These are phyloP conservation scores for Dynastes maya DNA, from an alignment of 2,888 invertebrate species.

Conservation along the genomic window DNA sequence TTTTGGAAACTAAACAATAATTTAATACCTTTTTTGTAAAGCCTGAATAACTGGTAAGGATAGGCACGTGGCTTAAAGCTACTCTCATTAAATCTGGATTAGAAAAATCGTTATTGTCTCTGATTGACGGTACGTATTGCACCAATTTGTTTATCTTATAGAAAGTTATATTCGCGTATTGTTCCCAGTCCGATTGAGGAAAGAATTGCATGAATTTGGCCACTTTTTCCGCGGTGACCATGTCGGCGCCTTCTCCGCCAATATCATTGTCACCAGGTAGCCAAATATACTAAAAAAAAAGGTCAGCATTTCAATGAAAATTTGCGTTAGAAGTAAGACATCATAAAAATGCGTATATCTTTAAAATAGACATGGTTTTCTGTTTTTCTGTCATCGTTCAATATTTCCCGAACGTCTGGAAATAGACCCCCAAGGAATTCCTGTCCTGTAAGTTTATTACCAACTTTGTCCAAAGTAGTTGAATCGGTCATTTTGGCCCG, in stretches of 20 bases:
- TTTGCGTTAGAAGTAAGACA: no score
- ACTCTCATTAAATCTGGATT: conserved; percentile 74
- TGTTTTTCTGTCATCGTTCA: no score
- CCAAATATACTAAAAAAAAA: conserved; percentile 80
- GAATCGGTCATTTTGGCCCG: no score
- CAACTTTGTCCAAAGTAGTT: no score
- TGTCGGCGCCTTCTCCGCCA: conserved; percentile 89
- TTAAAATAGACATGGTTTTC: no score
- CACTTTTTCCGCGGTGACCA: conserved; percentile 80
- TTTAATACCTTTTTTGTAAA: conserved; percentile 22
- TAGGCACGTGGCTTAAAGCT: conserved; percentile 83
- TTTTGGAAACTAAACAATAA: not conserved
- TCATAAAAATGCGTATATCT: no score
- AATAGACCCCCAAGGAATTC: no score
- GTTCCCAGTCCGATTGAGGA: conserved; percentile 78
- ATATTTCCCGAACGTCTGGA: no score
- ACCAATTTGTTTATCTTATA: conserved; percentile 84
- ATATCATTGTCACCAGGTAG: conserved; percentile 98
- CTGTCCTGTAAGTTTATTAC: no score
- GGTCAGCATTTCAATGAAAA: no score
- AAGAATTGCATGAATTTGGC: conserved; percentile 84
- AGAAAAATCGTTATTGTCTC: conserved; percentile 68
- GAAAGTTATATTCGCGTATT: conserved; percentile 77
- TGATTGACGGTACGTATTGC: conserved; percentile 75
- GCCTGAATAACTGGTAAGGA: conserved; percentile 65